Base-by-base conservation (phyloP, 2,888 invertebrate genomes). In the Trichogramma evanescens region DNA sequence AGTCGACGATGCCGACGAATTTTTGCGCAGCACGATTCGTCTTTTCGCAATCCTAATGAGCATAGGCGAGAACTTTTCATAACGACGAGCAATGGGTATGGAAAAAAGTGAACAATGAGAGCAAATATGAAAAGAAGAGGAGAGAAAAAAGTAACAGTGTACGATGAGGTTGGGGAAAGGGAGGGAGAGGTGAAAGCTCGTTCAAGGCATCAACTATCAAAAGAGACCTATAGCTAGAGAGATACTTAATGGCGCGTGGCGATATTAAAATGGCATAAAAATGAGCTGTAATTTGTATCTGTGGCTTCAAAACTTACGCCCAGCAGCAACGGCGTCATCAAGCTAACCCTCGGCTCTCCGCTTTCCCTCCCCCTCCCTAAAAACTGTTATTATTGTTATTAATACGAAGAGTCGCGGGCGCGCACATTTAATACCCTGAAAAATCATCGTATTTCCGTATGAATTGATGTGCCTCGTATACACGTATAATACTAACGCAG, bases 211-310 rank as follows among this genome's bases (percentile, higher is more conserved):
- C 61, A 64, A 66, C 61, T 44, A 59, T 56, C 58, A 38, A 45
- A 50, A 52, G 50, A 54, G 56, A 45, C 56, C 57, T 66, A 61
- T 66, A 65, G 64, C 67, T 71, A 70, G 67, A 69, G 71, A 72
- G 72, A 73, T 72, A 76, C 72, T 76, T 76, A 77, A 77, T 77
- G 77, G 74, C 71, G 74, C 75, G 73, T 75, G 71, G 74, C 71
- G 74, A 77, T 77, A 77, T 76, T 77, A 77, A 77, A 77, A 77
- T 74, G 74, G 76, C 74, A 75, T 76, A 77, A 77, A 77, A 77
- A 77, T 77, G 77, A 76, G 75, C 71, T 72, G 76, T 73, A 77
- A 77, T 77, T 77, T 77, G 76, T 77, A 77, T 75, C 72, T 70
- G 26, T 26, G 71, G 70, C 70, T 72, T 75, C 71, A 72, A 75